Evolutionary conservation across 2,113 vertebrate genomes (phyloP).

Genomic region (Hippocampus zosterae): DNA sequence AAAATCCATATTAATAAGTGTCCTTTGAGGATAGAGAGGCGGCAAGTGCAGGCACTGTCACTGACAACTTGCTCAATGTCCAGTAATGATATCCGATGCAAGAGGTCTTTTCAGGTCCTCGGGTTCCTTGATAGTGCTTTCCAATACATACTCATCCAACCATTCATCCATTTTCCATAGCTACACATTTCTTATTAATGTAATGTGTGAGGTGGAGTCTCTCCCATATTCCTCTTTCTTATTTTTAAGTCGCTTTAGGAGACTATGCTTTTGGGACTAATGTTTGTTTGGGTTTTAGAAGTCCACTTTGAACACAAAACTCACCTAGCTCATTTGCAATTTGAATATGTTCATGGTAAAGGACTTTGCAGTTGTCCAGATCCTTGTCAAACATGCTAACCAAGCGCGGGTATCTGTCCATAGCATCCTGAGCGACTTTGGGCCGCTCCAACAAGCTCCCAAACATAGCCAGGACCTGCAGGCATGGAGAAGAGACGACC

Average conservation of each 20-base stretch:
- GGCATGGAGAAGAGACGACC: constrained; percentile 5
- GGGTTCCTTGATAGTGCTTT: neutral
- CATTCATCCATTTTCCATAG: neutral
- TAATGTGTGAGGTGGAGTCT: neutral
- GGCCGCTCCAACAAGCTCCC: constrained; percentile 81
- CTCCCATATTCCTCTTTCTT: neutral
- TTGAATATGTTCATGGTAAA: constrained; percentile 71
- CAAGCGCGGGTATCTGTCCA: constrained; percentile 71
- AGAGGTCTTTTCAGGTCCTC: neutral
- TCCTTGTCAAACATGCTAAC: constrained; percentile 77
- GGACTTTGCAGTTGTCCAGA: constrained; percentile 74
- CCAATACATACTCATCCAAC: neutral
- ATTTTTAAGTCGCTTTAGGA: neutral
- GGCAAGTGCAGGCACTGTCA: no score
- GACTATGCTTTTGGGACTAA: neutral
- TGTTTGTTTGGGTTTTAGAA: neutral
- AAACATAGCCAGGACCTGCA: constrained; percentile 85
- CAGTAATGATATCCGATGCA: no score
- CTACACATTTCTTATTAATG: neutral
- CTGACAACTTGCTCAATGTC: no score
- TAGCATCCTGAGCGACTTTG: constrained; percentile 67
- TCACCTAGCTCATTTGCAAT: constrained; percentile 73
- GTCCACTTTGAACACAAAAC: neutral
- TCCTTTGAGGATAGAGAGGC: no score
- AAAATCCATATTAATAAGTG: no score